Conservation (phyloP, 2,888 invertebrate genomes). For the Chloromyia formosa region DNA sequence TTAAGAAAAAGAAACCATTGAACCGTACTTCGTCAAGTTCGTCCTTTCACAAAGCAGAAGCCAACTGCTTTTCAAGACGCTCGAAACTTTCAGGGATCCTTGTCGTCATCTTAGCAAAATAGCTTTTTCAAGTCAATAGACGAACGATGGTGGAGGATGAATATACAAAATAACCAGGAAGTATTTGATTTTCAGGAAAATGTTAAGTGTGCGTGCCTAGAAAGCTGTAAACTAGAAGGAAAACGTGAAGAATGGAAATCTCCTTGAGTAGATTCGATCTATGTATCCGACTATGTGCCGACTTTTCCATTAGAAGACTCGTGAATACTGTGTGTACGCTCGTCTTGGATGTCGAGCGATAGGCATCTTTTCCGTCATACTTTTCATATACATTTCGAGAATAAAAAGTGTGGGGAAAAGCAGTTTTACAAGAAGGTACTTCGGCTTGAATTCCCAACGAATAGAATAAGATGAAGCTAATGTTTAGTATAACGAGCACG, state of each 20-base stretch:
- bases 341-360: not conserved
- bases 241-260: conserved; percentile 5
- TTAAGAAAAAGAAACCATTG: no score
- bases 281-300: not conserved
- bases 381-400: not conserved
- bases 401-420: not conserved
- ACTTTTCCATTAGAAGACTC: not conserved
- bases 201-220: not conserved
- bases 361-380: not conserved
- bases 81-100: not conserved
- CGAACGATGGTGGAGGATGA: not conserved
- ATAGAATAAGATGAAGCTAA: not conserved
- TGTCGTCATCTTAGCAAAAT: not conserved
- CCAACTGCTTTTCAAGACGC: not conserved
- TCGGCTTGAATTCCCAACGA: not conserved
- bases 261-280: not conserved
- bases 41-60: no score
- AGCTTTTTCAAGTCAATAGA: not conserved
- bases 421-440: not conserved
- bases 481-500: not conserved
- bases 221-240: conserved; percentile 1
- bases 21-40: no score
- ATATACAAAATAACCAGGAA: not conserved
- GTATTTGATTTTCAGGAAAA: conserved; percentile 2
- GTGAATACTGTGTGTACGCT: not conserved